Evolutionary conservation across 2,113 vertebrate species (phyloP).

Genomic region (Pseudopipra pipra): DNA sequence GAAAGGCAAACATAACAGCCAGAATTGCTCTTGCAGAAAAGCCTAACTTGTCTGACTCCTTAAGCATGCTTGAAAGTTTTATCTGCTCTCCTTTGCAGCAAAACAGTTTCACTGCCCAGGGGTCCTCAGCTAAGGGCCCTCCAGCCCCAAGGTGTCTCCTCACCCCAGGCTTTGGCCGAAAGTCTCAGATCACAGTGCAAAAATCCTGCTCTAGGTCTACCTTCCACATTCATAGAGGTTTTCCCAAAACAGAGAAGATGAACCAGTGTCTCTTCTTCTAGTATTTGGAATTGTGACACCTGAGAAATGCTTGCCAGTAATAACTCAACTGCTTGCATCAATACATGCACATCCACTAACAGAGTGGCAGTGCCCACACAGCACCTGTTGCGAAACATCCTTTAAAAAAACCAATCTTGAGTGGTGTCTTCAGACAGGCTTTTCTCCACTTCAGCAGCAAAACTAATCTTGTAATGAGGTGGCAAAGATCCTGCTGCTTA

Average conservation of each 20-base stretch:
- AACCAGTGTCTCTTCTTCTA: accelerated
- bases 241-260: neutral
- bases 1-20: neutral
- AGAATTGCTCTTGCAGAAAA: neutral
- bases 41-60: neutral
- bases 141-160: neutral
- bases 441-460: neutral
- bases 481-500: neutral
- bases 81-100: neutral
- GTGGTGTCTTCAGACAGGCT: neutral
- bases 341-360: too few species aligned
- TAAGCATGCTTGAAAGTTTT: neutral
- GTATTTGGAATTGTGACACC: neutral
- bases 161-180: neutral
- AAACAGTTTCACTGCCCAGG: neutral
- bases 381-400: neutral
- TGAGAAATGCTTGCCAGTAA: neutral
- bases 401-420: neutral
- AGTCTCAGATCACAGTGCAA: neutral
- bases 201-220: neutral
- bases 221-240: neutral
- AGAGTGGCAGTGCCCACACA: neutral
- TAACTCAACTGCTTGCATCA: neutral
- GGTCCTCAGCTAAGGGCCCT: neutral
- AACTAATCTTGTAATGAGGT: neutral